Conservation (phyloP, 2,113 vertebrate species). For the Paedocypris sp. region DNA sequence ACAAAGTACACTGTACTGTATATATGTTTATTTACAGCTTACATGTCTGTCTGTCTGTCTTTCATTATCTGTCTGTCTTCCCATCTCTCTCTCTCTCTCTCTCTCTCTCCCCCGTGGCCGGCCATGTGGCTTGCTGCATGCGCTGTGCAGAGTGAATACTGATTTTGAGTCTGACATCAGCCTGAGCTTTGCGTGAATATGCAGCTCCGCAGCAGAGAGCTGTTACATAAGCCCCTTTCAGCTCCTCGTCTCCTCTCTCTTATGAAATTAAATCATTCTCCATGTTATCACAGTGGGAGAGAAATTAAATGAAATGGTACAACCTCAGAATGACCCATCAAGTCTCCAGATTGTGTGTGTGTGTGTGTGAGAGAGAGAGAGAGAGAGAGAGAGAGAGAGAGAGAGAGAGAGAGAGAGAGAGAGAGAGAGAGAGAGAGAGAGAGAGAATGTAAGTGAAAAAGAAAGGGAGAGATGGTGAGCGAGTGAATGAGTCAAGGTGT, state of each 20-base stretch:
- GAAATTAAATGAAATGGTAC: constrained; percentile 18
- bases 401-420: background rate
- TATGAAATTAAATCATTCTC: background rate
- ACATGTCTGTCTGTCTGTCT: background rate
- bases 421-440: constrained; percentile 10
- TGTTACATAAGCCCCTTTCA: constrained; percentile 48
- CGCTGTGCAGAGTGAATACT: background rate
- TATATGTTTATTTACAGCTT: background rate
- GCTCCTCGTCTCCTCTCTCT: background rate
- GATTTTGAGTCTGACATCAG: constrained; percentile 1
- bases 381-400: constrained; percentile 11
- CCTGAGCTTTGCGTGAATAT: background rate
- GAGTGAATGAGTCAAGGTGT: too few species aligned
- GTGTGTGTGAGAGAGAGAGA: background rate
- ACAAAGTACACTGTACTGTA: too few species aligned
- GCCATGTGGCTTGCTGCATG: background rate
- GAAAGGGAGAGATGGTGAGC: too few species aligned
- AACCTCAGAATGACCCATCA: background rate
- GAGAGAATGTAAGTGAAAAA: too few species aligned
- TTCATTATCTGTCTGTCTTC: background rate
- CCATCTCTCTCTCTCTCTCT: background rate
- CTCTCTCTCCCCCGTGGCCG: background rate
- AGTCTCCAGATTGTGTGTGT: background rate
- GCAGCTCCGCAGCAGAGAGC: background rate
- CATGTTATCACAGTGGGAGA: constrained; percentile 23